phyloP scores from a whole-genome alignment of 2,888 invertebrate genomes.

The Seira ritae region DNA sequence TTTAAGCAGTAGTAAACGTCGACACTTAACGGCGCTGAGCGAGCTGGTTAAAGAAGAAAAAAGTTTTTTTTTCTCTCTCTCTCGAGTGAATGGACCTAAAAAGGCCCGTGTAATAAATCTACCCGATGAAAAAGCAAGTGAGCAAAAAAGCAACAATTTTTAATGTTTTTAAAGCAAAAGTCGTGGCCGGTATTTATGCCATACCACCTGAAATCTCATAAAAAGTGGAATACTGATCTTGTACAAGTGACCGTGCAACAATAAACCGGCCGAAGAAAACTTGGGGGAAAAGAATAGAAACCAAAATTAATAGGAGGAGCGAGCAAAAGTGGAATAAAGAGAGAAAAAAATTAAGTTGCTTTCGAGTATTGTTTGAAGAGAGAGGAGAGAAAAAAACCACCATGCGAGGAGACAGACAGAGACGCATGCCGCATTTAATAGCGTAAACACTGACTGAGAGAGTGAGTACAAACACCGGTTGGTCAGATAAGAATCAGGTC shows the following conservation, averaged over 20 bases:
- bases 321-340: conserved; percentile 26
- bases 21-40: background rate
- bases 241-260: conserved; percentile 16
- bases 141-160: background rate
- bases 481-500: conserved; percentile 66
- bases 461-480: conserved; percentile 22
- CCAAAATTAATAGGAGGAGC: conserved; percentile 27
- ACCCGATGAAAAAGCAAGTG: background rate
- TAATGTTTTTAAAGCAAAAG: background rate
- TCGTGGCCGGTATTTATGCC: conserved; percentile 16
- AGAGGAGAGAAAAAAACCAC: background rate
- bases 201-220: conserved; percentile 2
- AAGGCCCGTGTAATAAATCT: conserved; percentile 1
- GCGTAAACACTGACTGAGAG: conserved; percentile 1
- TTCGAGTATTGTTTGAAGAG: conserved; percentile 22
- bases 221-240: conserved; percentile 9
- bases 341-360: conserved; percentile 27
- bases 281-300: conserved; percentile 24
- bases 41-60: no score
- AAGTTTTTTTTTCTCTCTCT: no score
- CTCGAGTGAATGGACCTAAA: conserved; percentile 3
- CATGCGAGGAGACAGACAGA: background rate
- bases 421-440: background rate
- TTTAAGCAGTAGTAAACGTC: background rate
- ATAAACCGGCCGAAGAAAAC: background rate